Conservation (phyloP, 1,140 invertebrate species). For the Vollenhovia emeryi region DNA sequence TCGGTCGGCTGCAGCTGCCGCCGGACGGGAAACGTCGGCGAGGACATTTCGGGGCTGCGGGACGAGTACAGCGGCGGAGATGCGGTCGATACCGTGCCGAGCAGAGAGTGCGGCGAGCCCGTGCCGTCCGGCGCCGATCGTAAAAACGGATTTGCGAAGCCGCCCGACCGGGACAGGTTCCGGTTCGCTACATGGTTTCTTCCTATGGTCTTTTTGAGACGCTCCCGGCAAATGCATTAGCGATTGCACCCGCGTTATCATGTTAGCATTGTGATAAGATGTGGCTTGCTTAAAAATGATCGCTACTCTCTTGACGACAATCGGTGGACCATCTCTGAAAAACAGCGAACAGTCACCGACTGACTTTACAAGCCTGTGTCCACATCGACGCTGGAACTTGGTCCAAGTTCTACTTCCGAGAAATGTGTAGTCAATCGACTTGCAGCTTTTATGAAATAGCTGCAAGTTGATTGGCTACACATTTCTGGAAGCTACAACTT, state of each 20-base stretch:
- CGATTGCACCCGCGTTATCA: not conserved
- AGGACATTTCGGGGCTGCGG: slow-evolving; percentile 8
- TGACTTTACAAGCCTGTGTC: too few species aligned
- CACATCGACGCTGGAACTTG: too few species aligned
- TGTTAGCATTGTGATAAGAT: not conserved
- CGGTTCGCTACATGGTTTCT: too few species aligned
- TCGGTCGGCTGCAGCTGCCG: slow-evolving; percentile 66
- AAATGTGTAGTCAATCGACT: too few species aligned
- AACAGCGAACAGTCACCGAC: too few species aligned
- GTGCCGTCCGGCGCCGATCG: not conserved
- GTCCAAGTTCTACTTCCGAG: too few species aligned
- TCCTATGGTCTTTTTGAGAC: too few species aligned
- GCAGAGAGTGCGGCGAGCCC: slow-evolving; percentile 40
- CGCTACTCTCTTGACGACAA: too few species aligned
- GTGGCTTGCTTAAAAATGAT: not conserved
- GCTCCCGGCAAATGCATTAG: not conserved
- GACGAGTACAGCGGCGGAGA: slow-evolving; percentile 63
- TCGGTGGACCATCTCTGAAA: too few species aligned
- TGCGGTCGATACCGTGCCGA: slow-evolving; percentile 60
- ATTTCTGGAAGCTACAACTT: too few species aligned
- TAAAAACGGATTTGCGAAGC: slow-evolving; percentile 50
- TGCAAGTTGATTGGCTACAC: too few species aligned
- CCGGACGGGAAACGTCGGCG: slow-evolving; percentile 45
- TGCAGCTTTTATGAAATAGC: too few species aligned
- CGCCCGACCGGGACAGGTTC: slow-evolving; percentile 44